phyloP scores from a whole-genome alignment of 2,888 invertebrate genomes.

The Pandemis heparana region DNA sequence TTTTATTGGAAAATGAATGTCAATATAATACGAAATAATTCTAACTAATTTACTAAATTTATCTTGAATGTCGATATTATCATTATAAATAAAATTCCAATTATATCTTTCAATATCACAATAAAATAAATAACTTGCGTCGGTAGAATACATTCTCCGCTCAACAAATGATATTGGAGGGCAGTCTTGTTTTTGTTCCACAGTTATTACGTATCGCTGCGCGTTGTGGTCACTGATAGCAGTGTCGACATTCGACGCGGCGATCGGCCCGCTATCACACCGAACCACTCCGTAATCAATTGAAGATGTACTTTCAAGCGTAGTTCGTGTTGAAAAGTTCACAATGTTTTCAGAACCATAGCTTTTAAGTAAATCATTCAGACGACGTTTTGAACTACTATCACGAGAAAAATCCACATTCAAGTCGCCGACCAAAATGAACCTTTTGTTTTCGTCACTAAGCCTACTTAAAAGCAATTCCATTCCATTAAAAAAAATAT shows the following conservation, averaged over 20 bases:
- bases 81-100: too few species aligned
- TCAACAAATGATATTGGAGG: neutral
- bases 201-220: neutral
- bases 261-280: neutral
- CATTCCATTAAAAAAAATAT: too few species aligned
- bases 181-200: neutral
- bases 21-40: too few species aligned
- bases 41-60: too few species aligned
- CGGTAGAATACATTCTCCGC: neutral
- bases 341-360: slow-evolving; percentile 4
- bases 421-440: too few species aligned
- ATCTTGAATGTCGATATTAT: too few species aligned
- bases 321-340: slow-evolving; percentile 7
- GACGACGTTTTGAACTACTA: too few species aligned
- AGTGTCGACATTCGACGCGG: neutral
- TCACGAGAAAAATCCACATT: too few species aligned
- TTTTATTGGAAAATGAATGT: too few species aligned
- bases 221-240: slow-evolving; percentile 20
- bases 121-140: slow-evolving; percentile 11
- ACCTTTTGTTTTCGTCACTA: too few species aligned
- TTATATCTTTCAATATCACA: neutral
- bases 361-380: neutral
- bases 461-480: too few species aligned
- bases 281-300: slow-evolving; percentile 15
- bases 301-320: neutral